Percentiles rank a stretch among this genome's conserved stretches.
Conservation (phyloP, 2,888 invertebrate genomes). For the Andrena bicolor region DNA sequence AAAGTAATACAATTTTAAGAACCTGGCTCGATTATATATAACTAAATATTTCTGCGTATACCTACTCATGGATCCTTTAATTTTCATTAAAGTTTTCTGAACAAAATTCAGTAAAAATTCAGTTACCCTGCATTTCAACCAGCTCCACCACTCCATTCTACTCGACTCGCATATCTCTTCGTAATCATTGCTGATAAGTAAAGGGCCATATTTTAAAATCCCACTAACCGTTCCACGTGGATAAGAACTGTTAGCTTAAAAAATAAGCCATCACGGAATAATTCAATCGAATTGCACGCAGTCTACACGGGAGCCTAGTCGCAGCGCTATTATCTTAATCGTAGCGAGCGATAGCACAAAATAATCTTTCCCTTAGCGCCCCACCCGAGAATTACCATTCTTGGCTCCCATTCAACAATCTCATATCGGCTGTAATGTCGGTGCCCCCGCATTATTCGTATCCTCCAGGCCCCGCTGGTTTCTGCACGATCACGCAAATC, state of each 20-base stretch:
- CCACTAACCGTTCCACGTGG: neutral
- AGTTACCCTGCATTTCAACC: too few relatives aligned
- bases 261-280: constrained; percentile 3
- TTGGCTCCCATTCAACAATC: constrained; percentile 72
- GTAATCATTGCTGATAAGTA: neutral
- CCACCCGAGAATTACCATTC: constrained; percentile 69
- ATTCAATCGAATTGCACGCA: constrained; percentile 33
- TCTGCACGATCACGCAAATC: constrained; percentile 72
- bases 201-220: neutral
- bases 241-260: neutral
- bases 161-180: neutral
- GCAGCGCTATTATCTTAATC: constrained; percentile 54
- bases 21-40: too few relatives aligned
- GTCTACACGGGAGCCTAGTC: constrained; percentile 20
- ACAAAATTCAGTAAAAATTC: too few relatives aligned
- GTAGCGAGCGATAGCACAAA: constrained; percentile 49
- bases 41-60: too few relatives aligned
- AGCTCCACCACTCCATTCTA: too few relatives aligned
- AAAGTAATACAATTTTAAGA: too few relatives aligned
- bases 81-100: too few relatives aligned
- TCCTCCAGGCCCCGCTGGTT: constrained; percentile 43
- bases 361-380: constrained; percentile 68
- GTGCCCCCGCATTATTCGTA: constrained; percentile 60
- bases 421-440: constrained; percentile 72
- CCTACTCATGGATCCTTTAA: too few relatives aligned